Conservation (phyloP, 2,888 invertebrate genomes). For the Elegia similella region DNA sequence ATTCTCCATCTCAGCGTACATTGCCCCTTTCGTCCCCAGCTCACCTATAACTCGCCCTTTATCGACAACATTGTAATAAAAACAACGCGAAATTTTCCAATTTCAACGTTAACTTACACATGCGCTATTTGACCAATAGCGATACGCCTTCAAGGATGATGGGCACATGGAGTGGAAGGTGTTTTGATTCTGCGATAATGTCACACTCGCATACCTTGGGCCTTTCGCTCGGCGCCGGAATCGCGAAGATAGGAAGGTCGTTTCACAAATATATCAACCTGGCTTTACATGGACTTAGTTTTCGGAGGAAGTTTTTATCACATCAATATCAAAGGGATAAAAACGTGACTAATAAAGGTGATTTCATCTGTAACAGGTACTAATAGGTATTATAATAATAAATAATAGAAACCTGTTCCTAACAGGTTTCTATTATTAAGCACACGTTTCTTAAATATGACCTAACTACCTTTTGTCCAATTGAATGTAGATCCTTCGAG, state of each 20-base stretch:
- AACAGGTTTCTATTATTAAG: too few relatives aligned
- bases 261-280: background rate
- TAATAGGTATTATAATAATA: too few relatives aligned
- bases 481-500: too few relatives aligned
- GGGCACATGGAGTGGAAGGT: constrained; percentile 2
- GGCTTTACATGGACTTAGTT: background rate
- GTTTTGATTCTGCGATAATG: constrained; percentile 4
- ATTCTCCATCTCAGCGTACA: background rate
- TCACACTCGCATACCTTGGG: constrained; percentile 1
- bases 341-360: too few relatives aligned
- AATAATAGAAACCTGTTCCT: too few relatives aligned
- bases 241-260: background rate
- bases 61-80: background rate
- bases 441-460: too few relatives aligned
- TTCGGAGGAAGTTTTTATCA: background rate
- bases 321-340: too few relatives aligned
- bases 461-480: too few relatives aligned
- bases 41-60: background rate
- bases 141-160: background rate
- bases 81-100: background rate
- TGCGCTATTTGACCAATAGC: background rate
- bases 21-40: background rate
- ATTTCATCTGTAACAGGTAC: too few relatives aligned
- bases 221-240: background rate
- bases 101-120: background rate